A percentile compares a stretch with the other conserved stretches of the same genome.
Evolutionary conservation across 2,797 vertebrate species (phyloP).

Genomic region (Monodelphis domestica): DNA sequence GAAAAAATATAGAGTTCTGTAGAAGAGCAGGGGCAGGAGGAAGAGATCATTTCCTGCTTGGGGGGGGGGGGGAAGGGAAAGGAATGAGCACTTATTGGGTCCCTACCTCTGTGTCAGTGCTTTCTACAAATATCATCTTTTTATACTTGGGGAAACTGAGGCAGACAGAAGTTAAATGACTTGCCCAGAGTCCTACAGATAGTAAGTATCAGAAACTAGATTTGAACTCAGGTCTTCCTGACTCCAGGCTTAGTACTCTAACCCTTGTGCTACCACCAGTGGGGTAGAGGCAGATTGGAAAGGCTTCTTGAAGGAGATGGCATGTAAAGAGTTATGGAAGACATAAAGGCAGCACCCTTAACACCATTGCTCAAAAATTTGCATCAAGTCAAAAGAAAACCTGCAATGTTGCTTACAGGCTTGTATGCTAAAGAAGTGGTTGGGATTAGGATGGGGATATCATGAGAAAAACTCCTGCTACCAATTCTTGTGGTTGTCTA

Average conservation of each 20-base stretch:
- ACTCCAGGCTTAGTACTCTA: neutral
- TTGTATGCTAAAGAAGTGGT: no score
- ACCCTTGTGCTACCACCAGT: neutral
- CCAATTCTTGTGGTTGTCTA: no score
- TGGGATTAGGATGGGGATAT: no score
- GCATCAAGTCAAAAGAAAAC: no score
- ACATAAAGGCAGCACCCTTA: no score
- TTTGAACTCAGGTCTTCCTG: neutral
- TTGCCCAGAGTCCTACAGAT: neutral
- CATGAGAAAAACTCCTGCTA: no score
- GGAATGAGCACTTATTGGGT: neutral
- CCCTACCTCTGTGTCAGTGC: neutral
- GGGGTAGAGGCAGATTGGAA: neutral
- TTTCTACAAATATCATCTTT: neutral
- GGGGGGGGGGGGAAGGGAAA: neutral
- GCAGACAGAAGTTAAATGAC: neutral
- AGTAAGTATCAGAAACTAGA: neutral
- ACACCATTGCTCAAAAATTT: no score
- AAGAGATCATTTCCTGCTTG: neutral
- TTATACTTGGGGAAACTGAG: neutral
- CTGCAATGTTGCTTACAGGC: no score
- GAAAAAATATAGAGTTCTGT: neutral
- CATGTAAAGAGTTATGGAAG: no score
- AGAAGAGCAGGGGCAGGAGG: neutral
- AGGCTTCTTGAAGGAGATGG: neutral